Conservation (phyloP, 2,888 invertebrate genomes). For the Leptinotarsa haldemani region DNA sequence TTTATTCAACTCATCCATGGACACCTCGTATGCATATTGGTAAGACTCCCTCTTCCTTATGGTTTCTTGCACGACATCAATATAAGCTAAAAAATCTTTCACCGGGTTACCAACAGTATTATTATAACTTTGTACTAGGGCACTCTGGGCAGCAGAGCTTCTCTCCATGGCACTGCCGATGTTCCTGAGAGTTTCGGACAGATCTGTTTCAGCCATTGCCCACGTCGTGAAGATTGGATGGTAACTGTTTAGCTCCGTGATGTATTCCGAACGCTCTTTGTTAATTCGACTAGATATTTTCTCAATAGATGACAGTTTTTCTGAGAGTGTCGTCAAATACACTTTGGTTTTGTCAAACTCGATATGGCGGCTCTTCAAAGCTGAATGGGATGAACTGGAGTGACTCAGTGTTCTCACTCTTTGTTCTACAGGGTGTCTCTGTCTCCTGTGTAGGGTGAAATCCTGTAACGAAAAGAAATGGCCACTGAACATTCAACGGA, state of each 20-base stretch:
- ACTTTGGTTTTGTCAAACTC: conserved; percentile 75
- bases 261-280: conserved; percentile 72
- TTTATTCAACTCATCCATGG: conserved; percentile 73
- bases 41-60: conserved; percentile 73
- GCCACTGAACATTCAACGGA: too few species aligned
- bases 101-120: conserved; percentile 66
- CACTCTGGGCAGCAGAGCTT: conserved; percentile 67
- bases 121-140: conserved; percentile 64
- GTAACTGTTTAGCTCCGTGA: conserved; percentile 70
- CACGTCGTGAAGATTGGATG: conserved; percentile 73
- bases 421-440: conserved; percentile 67
- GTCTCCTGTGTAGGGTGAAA: conserved; percentile 73
- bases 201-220: conserved; percentile 71
- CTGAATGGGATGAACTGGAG: conserved; percentile 60
- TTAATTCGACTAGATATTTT: conserved; percentile 74
- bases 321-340: conserved; percentile 72
- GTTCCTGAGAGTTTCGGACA: conserved; percentile 65
- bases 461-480: conserved; percentile 65
- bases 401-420: conserved; percentile 62
- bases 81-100: conserved; percentile 74
- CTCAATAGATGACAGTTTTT: conserved; percentile 74
- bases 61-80: conserved; percentile 77
- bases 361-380: conserved; percentile 70
- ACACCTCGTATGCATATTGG: conserved; percentile 74
- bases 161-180: conserved; percentile 67